Evolutionary conservation across 64 coral and sea anemone species (phyloP).

Genomic region (Trachythela sp.): DNA sequence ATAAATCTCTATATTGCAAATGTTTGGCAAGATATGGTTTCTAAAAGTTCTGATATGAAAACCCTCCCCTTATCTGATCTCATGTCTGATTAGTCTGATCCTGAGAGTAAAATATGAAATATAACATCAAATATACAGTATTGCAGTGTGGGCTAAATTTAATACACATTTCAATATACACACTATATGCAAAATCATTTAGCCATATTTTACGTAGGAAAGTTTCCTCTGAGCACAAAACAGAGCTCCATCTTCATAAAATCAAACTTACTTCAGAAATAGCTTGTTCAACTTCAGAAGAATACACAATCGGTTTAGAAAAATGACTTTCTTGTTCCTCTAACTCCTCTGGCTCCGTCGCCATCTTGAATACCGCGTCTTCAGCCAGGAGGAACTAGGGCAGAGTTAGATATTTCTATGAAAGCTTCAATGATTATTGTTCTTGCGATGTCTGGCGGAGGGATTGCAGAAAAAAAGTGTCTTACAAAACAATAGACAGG

Average conservation of each 20-base stretch:
- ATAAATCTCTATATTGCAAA: too few species aligned
- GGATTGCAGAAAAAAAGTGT: not conserved
- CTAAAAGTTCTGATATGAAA: too few species aligned
- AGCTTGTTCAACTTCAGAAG: constrained; percentile 89
- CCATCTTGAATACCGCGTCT: constrained; percentile 63
- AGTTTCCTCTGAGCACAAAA: not conserved
- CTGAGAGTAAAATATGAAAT: too few species aligned
- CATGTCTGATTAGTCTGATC: too few species aligned
- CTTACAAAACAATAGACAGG: not conserved
- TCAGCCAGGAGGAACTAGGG: not conserved
- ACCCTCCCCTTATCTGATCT: too few species aligned
- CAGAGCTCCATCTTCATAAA: not conserved
- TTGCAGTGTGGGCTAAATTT: too few species aligned
- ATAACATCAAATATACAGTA: too few species aligned
- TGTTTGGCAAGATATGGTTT: too few species aligned
- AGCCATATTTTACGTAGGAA: not conserved
- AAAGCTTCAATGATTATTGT: not conserved
- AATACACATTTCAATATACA: too few species aligned
- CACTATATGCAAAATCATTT: not conserved
- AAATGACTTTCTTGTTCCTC: constrained; percentile 68
- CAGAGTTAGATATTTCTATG: not conserved
- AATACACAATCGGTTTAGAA: constrained; percentile 80
- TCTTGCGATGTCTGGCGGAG: not conserved
- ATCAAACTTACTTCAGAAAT: constrained; percentile 70
- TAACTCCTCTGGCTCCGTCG: constrained; percentile 29